Evolutionary conservation across 2,113 vertebrate genomes (phyloP), one percentile per base, ranked within the genome.

Genomic region (Coregonus clupeaformis): DNA sequence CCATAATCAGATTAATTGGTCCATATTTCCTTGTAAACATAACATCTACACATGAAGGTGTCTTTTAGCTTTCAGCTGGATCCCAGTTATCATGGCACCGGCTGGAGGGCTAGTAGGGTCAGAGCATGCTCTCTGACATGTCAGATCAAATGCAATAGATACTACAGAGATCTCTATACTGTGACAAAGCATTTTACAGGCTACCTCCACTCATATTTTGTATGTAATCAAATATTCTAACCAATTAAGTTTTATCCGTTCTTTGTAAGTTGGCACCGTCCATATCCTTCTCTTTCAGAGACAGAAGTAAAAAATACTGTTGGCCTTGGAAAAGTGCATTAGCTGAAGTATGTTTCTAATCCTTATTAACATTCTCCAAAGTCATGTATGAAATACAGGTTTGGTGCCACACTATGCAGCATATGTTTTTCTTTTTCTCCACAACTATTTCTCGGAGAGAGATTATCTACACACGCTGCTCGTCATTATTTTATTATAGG

Each of bases 1-100:
- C 93, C 93, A 94, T 96, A 95, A 97, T 95, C 94, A 92, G 93
- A 95, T 96, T 95, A 95, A 96, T 95, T 96, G 95, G 91, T 89
- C 90, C 92, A n/a, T n/a, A n/a, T n/a, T n/a, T n/a, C n/a, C n/a
- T n/a, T n/a, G n/a, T n/a, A n/a, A n/a, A n/a, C n/a, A n/a, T n/a
- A n/a, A n/a, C n/a, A 95, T 94, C 90, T 68, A 85, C 78, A 88
- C 76, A 84, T 78, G 72, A 79, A 80, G 80, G 81, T 70, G 78
- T 81, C 81, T 89, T 81, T 85, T 87, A 86, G 86, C 86, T 82
- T 88, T 90, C 86, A 88, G 84, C 78, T 84, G 81, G 84, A 89
- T 79, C 82, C 77, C 68, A 76, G 84, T 90, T 87, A 91, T 86
- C 77, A 69, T 36, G 27, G 6, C 5, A 81, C 82, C 75, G 82